phyloP scores from a whole-genome alignment of 2,113 vertebrate species.

The Sclerurus mexicanus region DNA sequence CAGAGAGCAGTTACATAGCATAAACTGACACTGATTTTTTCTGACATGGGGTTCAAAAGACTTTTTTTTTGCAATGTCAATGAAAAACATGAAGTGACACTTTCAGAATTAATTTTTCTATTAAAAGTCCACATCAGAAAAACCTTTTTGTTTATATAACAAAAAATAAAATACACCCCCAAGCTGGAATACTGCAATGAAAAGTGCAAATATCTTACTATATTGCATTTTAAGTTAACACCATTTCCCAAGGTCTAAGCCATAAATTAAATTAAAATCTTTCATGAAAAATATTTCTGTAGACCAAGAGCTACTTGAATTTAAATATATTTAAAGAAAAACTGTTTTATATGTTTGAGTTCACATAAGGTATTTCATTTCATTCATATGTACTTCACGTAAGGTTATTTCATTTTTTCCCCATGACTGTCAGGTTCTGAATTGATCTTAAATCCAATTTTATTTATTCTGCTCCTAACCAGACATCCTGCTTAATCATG shows the following conservation, averaged over 20 bases:
- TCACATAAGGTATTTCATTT: too few species aligned
- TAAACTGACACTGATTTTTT: neutral
- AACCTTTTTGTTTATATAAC: neutral
- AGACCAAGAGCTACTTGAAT: neutral
- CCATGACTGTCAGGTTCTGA: neutral
- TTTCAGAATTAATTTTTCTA: neutral
- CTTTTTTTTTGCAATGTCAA: neutral
- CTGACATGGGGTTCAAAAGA: neutral
- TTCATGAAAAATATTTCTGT: neutral
- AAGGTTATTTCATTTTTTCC: rapidly evolving
- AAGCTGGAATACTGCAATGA: neutral
- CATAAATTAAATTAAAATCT: neutral
- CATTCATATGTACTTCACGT: neutral
- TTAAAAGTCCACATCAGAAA: neutral
- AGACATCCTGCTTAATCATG: neutral
- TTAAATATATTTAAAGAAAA: neutral
- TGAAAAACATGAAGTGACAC: neutral
- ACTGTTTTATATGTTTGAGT: neutral
- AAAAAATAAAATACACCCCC: rapidly evolving
- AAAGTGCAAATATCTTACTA: neutral
- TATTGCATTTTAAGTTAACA: neutral
- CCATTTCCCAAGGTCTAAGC: neutral
- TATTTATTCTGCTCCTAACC: neutral
- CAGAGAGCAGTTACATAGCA: neutral
- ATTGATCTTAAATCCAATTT: neutral